These are phyloP conservation scores for Drepanosiphum platanoidis DNA, from an alignment of 2,888 invertebrate species.

Conservation along the genomic window DNA sequence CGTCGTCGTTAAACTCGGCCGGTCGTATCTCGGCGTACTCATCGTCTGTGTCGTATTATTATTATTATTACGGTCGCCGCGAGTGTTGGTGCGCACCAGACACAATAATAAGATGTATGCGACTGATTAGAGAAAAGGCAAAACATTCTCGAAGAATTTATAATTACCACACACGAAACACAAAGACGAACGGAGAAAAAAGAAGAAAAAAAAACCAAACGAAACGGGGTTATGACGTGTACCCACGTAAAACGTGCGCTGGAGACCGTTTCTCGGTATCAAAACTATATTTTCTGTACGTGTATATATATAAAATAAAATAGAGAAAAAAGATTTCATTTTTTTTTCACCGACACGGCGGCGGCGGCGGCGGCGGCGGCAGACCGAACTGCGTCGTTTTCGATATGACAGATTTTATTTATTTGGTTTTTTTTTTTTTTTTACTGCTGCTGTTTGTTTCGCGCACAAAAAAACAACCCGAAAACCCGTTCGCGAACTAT, in stretches of 20 bases:
- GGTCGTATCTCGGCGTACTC: constrained; percentile 21
- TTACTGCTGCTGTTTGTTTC: no score
- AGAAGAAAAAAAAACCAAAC: no score
- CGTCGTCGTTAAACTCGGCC: constrained; percentile 17
- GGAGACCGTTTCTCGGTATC: constrained; percentile 54
- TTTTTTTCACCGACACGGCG: not conserved
- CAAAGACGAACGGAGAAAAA: constrained; percentile 27
- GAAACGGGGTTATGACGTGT: constrained; percentile 28
- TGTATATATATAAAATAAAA: not conserved
- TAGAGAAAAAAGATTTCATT: constrained; percentile 7
- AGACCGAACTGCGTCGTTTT: not conserved
- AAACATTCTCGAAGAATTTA: constrained; percentile 54
- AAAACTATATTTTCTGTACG: constrained; percentile 39
- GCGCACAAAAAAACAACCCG: not conserved
- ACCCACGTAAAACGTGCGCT: not conserved
- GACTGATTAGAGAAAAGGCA: constrained; percentile 57
- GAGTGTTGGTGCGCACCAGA: not conserved
- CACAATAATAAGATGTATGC: constrained; percentile 53
- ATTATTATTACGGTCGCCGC: not conserved
- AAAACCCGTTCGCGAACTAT: constrained; percentile 61
- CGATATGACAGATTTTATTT: no score
- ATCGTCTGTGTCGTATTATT: constrained; percentile 27
- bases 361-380: no score
- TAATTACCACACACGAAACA: constrained; percentile 62
- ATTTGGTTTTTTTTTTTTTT: no score